Evolutionary conservation across 1,140 invertebrate species (phyloP).

Genomic region (Pararge aegeria): DNA sequence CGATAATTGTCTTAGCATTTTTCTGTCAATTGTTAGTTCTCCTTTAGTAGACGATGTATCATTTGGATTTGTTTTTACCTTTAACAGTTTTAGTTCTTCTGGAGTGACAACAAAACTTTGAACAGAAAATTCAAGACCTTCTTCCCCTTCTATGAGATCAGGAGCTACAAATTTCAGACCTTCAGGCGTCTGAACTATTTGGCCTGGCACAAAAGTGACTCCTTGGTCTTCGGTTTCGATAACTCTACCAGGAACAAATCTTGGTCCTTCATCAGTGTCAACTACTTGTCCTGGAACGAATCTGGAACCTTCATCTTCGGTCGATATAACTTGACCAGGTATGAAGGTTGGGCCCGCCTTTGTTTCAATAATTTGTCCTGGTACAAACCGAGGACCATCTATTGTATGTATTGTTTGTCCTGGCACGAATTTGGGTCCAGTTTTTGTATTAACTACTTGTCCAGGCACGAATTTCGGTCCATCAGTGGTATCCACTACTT

Average conservation of each 20-base stretch:
- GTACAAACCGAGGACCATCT: constrained; percentile 85
- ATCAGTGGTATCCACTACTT: constrained; percentile 84
- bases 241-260: constrained; percentile 87
- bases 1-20: constrained; percentile 84
- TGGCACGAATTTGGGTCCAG: constrained; percentile 85
- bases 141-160: constrained; percentile 83
- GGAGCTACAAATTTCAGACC: constrained; percentile 86
- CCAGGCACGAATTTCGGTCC: constrained; percentile 86
- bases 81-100: constrained; percentile 84
- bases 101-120: constrained; percentile 88
- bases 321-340: constrained; percentile 87
- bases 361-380: constrained; percentile 86
- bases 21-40: constrained; percentile 83
- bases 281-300: constrained; percentile 88
- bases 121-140: constrained; percentile 86
- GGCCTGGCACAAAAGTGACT: constrained; percentile 85
- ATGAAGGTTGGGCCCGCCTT: constrained; percentile 87
- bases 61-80: constrained; percentile 80
- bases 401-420: constrained; percentile 85
- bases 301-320: constrained; percentile 84
- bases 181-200: constrained; percentile 86
- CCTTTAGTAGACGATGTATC: constrained; percentile 80
- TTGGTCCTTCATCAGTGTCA: constrained; percentile 85
- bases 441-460: constrained; percentile 85
- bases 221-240: constrained; percentile 84